phyloP scores from a whole-genome alignment of 2,113 vertebrate species.

The Camelus bactrianus region DNA sequence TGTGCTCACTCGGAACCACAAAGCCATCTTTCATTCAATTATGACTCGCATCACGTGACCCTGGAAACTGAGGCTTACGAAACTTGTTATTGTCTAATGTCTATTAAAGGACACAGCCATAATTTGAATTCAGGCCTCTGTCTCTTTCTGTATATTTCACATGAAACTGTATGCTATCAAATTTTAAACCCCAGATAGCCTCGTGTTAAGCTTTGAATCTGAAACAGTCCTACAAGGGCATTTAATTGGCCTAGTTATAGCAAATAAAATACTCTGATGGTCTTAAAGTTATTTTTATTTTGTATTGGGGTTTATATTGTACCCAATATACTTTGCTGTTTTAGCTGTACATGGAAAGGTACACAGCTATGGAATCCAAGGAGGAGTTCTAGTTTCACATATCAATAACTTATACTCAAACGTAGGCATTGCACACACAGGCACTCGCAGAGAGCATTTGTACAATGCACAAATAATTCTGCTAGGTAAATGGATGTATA shows the following conservation, averaged over 20 bases:
- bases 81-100: neutral
- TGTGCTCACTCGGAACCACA: neutral
- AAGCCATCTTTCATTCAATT: neutral
- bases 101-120: neutral
- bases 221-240: neutral
- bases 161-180: neutral
- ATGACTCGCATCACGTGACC: neutral
- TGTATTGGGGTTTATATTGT: neutral
- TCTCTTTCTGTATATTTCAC: neutral
- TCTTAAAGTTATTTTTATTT: neutral
- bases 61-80: neutral
- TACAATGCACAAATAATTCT: neutral
- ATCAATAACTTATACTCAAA: neutral
- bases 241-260: neutral
- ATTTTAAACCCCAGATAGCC: neutral
- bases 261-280: neutral
- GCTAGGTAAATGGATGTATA: neutral
- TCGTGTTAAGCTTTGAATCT: neutral
- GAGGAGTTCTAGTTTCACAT: neutral
- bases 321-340: neutral
- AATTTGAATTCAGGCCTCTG: neutral
- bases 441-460: neutral
- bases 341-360: neutral
- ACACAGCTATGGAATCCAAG: neutral
- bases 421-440: neutral